Evolutionary conservation across 2,888 invertebrate species (phyloP), one percentile per base, ranked within the genome.

Genomic region (Hyposoter didymator): DNA sequence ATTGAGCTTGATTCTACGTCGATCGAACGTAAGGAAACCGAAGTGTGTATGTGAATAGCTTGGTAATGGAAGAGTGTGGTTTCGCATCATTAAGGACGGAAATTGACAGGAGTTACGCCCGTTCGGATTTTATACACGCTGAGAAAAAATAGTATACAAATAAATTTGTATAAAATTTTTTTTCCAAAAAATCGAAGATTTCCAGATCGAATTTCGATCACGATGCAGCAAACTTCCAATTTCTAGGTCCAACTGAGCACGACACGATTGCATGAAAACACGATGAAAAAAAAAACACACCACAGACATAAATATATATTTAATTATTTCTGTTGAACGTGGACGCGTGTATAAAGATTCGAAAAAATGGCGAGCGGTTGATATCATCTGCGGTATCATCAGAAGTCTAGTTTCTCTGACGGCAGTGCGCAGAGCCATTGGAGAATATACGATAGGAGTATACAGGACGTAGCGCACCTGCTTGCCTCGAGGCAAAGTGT

Each of bases 381-480:
- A 78, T 87, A 82, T 62, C 87, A 85, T 84, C 87, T 74, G 73
- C 72, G 62, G 66, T 76, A 72, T 83, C 75, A 82, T 86, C 82
- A 78, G 74, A 81, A 74, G 66, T 64, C 3, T 75, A 22, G 32
- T 52, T 69, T 67, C 59, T 75, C 59, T 55, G 55, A 74, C 7
- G 47, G 45, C 49, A 64, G 67, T n/a, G 74, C 47, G 88, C 88
- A 19, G 39, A 85, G 87, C 78, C 82, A 84, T 84, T 78, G 86
- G 87, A 84, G 80, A 89, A 87, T 89, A 88, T 88, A 85, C 88
- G 88, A 91, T 88, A 55, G 78, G 39, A 55, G 81, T 47, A 47
- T 64, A 81, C 74, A 90, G 90, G 89, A 90, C 90, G 89, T 87
- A 89, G 90, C 90, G 92, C 93, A 93, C 93, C 93, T 93, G 93